Evolutionary conservation across 2,113 vertebrate genomes (phyloP), one percentile per base, ranked within the genome.

Genomic region (Anhinga rufa): DNA sequence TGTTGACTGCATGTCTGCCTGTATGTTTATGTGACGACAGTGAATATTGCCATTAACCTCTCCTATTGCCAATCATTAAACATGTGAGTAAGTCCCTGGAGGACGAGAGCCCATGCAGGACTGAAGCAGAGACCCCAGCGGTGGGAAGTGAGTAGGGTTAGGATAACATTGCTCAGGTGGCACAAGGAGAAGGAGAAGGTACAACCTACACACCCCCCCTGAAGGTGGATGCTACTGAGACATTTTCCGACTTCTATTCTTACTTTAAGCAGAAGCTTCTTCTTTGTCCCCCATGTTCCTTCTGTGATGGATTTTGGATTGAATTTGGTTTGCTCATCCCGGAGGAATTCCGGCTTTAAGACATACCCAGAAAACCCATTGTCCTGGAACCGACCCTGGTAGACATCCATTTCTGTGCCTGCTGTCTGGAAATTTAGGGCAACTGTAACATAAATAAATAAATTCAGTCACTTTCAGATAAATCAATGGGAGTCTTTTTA

Each of bases 391-490:
- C 96, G 98, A 18, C 99, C 99, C 97, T 99, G 99, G 94, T 99
- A 99, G 71, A 99, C 61, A 38, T 99, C 98, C 99, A 99, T 99
- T 97, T 99, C 99, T 58, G 98, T 97, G 76, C 97, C 97, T 22
- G 98, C 98, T 9, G 99, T 99, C 98, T 99, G 99, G 98, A 99
- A 99, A 97, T 99, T 99, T 68, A 99, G 92, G 20, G 99, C 99
- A 98, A 99, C 99, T 99, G 85, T 65, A 96, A 95, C 40, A 88
- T 8, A 94, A 95, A 81, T 29, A 85, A 74, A 90, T 31, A 87
- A 80, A 62, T 71, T 68, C 75, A 91, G 79, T 92, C 68, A 88
- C 64, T 93, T 92, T 55, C 82, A 74, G 44, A 64, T 46, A 83
- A 80, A 82, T 80, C 87, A 64, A 68, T 55, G 36, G 14, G 46